These are phyloP conservation scores for Dilophus febrilis DNA, from an alignment of 2,888 invertebrate species.

Conservation along the genomic window DNA sequence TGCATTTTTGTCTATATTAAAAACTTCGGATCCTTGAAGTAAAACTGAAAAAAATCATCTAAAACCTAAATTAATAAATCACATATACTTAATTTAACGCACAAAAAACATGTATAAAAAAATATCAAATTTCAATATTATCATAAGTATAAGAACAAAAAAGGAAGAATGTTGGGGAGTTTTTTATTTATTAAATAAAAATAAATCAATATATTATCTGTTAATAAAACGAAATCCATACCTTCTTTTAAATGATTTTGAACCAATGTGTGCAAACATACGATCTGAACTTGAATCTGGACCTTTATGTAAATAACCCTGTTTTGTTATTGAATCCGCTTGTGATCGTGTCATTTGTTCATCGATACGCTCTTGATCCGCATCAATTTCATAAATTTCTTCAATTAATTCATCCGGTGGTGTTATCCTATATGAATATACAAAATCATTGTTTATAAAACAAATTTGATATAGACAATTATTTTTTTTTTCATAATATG, in stretches of 20 bases:
- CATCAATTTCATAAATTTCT: constrained; percentile 80
- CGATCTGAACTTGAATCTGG: constrained; percentile 80
- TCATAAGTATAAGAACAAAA: too few relatives aligned
- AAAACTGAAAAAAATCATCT: too few relatives aligned
- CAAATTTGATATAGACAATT: background rate
- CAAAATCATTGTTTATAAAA: too few relatives aligned
- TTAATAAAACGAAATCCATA: constrained; percentile 5
- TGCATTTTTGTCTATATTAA: too few relatives aligned
- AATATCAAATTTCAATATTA: too few relatives aligned
- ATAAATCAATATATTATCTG: too few relatives aligned
- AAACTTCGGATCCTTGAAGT: too few relatives aligned
- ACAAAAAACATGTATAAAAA: too few relatives aligned
- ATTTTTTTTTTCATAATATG: background rate
- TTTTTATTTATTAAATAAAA: too few relatives aligned
- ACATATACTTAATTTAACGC: too few relatives aligned
- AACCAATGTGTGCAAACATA: constrained; percentile 80
- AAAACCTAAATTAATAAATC: too few relatives aligned
- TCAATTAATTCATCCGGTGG: constrained; percentile 48
- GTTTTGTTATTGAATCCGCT: constrained; percentile 66
- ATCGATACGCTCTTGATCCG: constrained; percentile 65
- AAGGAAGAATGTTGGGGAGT: too few relatives aligned
- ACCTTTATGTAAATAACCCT: constrained; percentile 81
- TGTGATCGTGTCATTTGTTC: constrained; percentile 44
- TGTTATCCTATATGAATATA: constrained; percentile 26
- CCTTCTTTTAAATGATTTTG: constrained; percentile 80